Percentiles rank a stretch among this genome's conserved stretches.
These are phyloP conservation scores for Eupeodes corollae DNA, from an alignment of 1,140 invertebrate genomes.

Conservation along the genomic window DNA sequence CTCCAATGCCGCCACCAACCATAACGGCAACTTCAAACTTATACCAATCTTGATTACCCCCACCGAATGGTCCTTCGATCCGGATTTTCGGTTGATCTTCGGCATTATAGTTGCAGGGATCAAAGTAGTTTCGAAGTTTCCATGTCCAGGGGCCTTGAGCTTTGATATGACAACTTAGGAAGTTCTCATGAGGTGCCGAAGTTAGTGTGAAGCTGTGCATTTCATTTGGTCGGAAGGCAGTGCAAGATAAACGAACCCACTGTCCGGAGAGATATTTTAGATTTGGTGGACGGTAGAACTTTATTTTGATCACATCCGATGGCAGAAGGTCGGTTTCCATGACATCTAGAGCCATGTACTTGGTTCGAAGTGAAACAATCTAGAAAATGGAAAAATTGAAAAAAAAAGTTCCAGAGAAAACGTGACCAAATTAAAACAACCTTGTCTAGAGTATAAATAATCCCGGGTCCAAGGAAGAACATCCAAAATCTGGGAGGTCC, in stretches of 20 bases:
- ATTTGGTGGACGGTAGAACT: constrained; percentile 88
- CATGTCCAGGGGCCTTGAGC: constrained; percentile 98
- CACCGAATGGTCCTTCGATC: constrained; percentile 95
- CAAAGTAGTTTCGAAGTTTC: constrained; percentile 94
- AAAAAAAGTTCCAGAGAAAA: not conserved
- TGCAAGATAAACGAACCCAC: constrained; percentile 86
- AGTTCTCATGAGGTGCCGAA: constrained; percentile 96
- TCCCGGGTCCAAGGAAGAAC: constrained; percentile 88
- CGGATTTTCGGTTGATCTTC: constrained; percentile 79
- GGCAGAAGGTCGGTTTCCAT: constrained; percentile 91
- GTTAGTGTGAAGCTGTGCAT: constrained; percentile 98
- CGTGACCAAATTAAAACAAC: constrained; percentile 40
- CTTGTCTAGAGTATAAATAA: constrained; percentile 84
- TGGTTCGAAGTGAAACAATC: constrained; percentile 81
- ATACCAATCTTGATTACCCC: constrained; percentile 99
- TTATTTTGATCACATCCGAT: constrained; percentile 88
- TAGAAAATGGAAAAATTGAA: not conserved
- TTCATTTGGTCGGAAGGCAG: constrained; percentile 81
- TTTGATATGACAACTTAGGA: constrained; percentile 94
- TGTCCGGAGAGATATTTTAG: constrained; percentile 90
- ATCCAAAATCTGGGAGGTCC: constrained; percentile 90
- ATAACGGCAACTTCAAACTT: constrained; percentile 96
- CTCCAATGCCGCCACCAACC: constrained; percentile 97
- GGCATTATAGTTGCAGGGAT: constrained; percentile 84
- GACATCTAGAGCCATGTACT: constrained; percentile 89